Percentiles rank a stretch among this genome's conserved stretches.
These are phyloP conservation scores for Homarus gammarus DNA, from an alignment of 2,888 invertebrate genomes.

Conservation along the genomic window DNA sequence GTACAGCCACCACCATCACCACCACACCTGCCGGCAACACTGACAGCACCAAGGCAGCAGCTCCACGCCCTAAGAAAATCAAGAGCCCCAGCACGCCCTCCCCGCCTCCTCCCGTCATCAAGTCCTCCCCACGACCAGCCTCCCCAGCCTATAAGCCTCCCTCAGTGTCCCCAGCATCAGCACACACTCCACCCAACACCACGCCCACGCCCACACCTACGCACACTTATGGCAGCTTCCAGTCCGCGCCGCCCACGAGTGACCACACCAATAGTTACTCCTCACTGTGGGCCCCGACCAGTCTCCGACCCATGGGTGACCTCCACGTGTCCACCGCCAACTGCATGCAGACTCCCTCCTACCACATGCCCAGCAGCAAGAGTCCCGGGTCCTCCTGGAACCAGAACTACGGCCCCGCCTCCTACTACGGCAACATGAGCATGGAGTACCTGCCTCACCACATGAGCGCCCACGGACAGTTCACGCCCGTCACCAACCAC, in stretches of 20 bases:
- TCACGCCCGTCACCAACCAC: conserved; percentile 60
- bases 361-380: conserved; percentile 60
- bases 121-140: conserved; percentile 61
- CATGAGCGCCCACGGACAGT: conserved; percentile 62
- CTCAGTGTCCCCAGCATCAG: conserved; percentile 72
- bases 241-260: conserved; percentile 51
- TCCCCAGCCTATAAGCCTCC: conserved; percentile 74
- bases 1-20: conserved; percentile 50
- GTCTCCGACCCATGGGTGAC: conserved; percentile 59
- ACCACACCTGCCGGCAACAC: conserved; percentile 57
- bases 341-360: conserved; percentile 69
- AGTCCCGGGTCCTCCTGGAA: conserved; percentile 56
- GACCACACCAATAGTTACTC: conserved; percentile 65
- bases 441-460: conserved; percentile 65
- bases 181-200: conserved; percentile 71
- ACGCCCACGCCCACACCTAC: conserved; percentile 71
- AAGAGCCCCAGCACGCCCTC: conserved; percentile 61
- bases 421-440: conserved; percentile 71
- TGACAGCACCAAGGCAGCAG: conserved; percentile 64
- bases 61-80: conserved; percentile 60
- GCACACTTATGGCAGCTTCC: conserved; percentile 56
- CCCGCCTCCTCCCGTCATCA: conserved; percentile 58
- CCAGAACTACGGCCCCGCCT: conserved; percentile 61
- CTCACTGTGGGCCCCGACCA: conserved; percentile 55
- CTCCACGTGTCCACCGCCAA: conserved; percentile 64